These are phyloP conservation scores for Callospermophilus lateralis DNA, from an alignment of 2,113 vertebrate species.

Conservation along the genomic window DNA sequence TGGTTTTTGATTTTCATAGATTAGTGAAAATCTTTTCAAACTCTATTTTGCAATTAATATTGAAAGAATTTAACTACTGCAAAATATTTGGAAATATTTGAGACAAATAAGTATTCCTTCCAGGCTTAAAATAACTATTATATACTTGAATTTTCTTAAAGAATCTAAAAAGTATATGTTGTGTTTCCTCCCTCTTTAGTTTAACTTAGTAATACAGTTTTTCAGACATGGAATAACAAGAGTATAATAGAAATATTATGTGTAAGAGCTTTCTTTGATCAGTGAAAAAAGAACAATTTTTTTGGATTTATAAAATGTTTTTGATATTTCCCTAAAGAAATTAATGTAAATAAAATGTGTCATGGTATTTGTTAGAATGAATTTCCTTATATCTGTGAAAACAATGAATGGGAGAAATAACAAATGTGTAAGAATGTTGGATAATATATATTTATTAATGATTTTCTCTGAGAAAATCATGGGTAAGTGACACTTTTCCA, in stretches of 20 bases:
- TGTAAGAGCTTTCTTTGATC: not conserved
- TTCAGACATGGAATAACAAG: not conserved
- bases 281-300: not conserved
- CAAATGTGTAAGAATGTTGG: not conserved
- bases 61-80: not conserved
- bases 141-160: not conserved
- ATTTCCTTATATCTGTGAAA: not conserved
- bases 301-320: not conserved
- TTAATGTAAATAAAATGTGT: slow-evolving; percentile 41
- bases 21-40: not conserved
- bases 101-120: not conserved
- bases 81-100: not conserved
- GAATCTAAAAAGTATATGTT: not conserved
- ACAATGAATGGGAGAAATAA: not conserved
- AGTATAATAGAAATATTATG: not conserved
- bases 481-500: not conserved
- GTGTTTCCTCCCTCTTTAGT: not conserved
- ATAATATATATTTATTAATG: no score
- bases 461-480: not conserved
- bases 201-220: not conserved
- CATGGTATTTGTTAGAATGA: not conserved
- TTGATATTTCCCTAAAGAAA: not conserved
- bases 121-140: not conserved
- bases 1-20: not conserved
- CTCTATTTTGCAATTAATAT: not conserved